Evolutionary conservation across 2,888 invertebrate genomes (phyloP), one percentile per base, ranked within the genome.

Genomic region (Tridacna crocea): DNA sequence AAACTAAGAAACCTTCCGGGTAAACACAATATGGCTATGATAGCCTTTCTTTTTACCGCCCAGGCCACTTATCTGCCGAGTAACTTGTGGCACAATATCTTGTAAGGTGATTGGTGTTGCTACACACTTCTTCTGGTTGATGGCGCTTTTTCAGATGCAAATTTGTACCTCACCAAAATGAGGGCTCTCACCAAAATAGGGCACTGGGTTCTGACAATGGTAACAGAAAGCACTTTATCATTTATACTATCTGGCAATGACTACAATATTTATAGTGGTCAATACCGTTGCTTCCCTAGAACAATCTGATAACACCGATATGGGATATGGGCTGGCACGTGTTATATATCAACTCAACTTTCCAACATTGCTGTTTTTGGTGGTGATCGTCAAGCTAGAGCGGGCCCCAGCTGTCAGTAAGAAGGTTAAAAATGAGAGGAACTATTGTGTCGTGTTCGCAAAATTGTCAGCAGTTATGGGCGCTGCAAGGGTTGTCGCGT

Each of bases 131-230:
- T 77, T 48, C 17, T 85, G 81, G 83, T 58, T 85, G 8, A 36
- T 61, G 24, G 27, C 79, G 8, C 4, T 83, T 47, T 79, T 83
- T 65, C 83, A 83, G 85, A 85, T 83, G 85, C 77, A 85, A 15
- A 51, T 77, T 15, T 85, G 85, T 48, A 79, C 83, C 0, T 85
- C 24, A 27, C 58, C 13, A 22, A 55, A n/a, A 48, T 46, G n/a
- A n/a, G n/a, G n/a, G n/a, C n/a, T n/a, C n/a, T n/a, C n/a, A n/a
- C n/a, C n/a, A n/a, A n/a, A n/a, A n/a, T 4, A 36, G 51, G 15
- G 13, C n/a, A 15, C 19, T 46, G n/a, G 36, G 22, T 4, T 15
- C 15, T 6, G 12, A 10, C 15, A 65, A 26, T 15, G 61, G 75
- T 8, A 27, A 12, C 24, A 79, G 79, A 46, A 74, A 66, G 17